A percentile compares a stretch with the other conserved stretches of the same genome.
Evolutionary conservation across 2,113 vertebrate species (phyloP).

Genomic region (Chamaea fasciata): DNA sequence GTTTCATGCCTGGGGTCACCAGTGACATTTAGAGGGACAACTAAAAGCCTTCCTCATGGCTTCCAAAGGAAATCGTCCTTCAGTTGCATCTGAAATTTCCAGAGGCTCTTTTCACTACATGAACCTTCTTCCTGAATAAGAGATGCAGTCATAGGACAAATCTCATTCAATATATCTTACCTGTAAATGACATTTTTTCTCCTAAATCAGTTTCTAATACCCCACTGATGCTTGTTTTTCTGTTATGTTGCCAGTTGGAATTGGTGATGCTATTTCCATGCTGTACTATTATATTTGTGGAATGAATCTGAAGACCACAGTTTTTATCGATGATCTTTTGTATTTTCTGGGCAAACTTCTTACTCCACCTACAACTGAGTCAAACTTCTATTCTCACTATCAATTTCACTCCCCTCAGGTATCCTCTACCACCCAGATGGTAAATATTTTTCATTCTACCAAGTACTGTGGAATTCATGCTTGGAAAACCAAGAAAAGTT

Average conservation of each 20-base stretch:
- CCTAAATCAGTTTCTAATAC: not conserved
- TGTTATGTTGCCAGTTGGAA: not conserved
- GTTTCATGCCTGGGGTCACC: not conserved
- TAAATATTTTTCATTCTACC: not conserved
- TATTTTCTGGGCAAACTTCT: constrained; percentile 7
- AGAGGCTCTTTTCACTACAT: not conserved
- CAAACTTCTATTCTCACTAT: not conserved
- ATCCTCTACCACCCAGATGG: not conserved
- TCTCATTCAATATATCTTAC: constrained; percentile 6
- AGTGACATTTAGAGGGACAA: not conserved
- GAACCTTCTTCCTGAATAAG: not conserved
- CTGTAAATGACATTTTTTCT: not conserved
- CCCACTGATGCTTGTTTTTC: not conserved
- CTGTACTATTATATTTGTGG: not conserved
- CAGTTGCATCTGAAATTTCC: not conserved
- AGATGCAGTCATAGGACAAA: not conserved
- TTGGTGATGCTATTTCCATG: not conserved
- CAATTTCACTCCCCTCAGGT: not conserved
- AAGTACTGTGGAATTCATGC: not conserved
- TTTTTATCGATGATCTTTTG: not conserved
- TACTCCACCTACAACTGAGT: not conserved
- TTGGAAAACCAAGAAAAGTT: not conserved
- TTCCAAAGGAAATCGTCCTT: not conserved
- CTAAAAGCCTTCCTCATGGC: not conserved
- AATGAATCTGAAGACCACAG: not conserved